Evolutionary conservation across 1,140 invertebrate genomes (phyloP).

Genomic region (Pseudachorutes palmiensis): DNA sequence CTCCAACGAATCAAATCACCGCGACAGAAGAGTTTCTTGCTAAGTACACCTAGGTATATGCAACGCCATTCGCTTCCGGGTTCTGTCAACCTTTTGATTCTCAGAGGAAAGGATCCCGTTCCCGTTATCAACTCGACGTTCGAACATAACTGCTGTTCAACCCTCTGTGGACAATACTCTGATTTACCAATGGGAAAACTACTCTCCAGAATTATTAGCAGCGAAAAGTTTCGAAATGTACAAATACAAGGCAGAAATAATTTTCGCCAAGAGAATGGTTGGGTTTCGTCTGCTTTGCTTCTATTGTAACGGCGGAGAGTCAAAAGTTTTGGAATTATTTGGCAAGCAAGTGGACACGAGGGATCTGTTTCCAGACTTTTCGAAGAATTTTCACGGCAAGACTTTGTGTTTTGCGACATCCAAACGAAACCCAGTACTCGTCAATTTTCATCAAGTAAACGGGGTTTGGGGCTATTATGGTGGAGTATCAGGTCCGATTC

Average conservation of each 20-base stretch:
- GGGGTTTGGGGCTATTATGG: constrained; percentile 1
- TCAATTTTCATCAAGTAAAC: not conserved
- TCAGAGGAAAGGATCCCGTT: not conserved
- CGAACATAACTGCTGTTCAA: not conserved
- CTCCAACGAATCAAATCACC: no score
- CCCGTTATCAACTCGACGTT: not conserved
- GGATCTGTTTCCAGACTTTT: not conserved
- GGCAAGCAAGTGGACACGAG: not conserved
- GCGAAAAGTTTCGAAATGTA: not conserved
- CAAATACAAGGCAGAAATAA: not conserved
- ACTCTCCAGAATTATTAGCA: not conserved
- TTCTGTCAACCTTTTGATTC: not conserved
- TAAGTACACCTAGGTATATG: no score
- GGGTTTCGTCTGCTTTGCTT: not conserved
- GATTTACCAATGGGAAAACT: not conserved
- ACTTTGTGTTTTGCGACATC: not conserved
- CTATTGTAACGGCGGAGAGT: not conserved
- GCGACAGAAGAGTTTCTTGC: no score
- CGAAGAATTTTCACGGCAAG: not conserved
- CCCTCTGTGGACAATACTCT: not conserved
- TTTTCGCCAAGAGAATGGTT: not conserved
- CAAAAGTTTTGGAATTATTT: not conserved
- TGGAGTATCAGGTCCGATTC: not conserved
- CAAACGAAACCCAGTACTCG: not conserved
- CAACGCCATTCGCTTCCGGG: not conserved